Base-by-base conservation (phyloP, 2,888 invertebrate species). In the Dolichomitus sp. region DNA sequence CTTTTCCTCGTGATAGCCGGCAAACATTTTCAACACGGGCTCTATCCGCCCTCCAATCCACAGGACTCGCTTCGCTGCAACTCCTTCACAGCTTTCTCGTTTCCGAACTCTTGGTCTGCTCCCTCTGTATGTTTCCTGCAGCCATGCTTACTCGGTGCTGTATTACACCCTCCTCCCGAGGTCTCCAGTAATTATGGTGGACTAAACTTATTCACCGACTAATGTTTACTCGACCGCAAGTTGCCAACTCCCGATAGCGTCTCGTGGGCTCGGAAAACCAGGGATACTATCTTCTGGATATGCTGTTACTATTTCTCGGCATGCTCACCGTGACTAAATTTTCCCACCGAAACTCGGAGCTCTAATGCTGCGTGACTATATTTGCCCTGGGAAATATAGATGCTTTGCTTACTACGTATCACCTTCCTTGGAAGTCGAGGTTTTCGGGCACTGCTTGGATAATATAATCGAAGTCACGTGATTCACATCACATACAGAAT, bases 211-310 rank as follows among this genome's bases (percentile, higher is more conserved):
- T 80, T 84, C 76, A 59, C 48, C 63, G 78, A 30, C 42, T 70
- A 84, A 85, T 85, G 81, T 85, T 84, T 75, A 82, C 76, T 59
- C 83, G 66, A 79, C 85, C 83, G 33, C 85, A 86, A 85, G 78
- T 84, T 82, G 75, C 66, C 72, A 69, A 72, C 50, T 45, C 45
- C n/a, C 72, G 65, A 81, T 73, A 72, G 61, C 45, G 63, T 70
- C 66, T 59, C 57, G 11, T 40, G 42, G 12, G 42, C 19, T 23
- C 45, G 40, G 45, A 37, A 11, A 59, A 37, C 59, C 48, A 14
- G 40, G 40, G 57, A 70, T 57, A 5, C 54, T 54, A 54, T 50
- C 30, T 42, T 23, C 33, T 9, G 40, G n/a, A 42, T 37, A 61
- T 11, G 19, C 7, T 37, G 70, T 12, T 14, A 14, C 40, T 57